Conservation (phyloP, 2,113 vertebrate species). For the Budorcas taxicolor region DNA sequence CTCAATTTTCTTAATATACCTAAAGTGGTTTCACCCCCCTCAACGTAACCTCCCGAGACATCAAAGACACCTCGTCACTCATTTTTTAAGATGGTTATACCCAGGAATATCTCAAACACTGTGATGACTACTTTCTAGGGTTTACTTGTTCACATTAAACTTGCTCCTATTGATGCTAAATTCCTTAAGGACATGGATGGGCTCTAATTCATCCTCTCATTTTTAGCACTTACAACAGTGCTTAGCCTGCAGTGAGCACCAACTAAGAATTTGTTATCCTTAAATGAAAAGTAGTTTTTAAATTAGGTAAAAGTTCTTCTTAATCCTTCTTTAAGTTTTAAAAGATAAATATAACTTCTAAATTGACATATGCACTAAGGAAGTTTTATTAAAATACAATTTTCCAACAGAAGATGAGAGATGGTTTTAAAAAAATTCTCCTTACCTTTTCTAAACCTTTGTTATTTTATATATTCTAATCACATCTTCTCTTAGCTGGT, state of each 20-base stretch:
- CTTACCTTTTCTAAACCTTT: background rate
- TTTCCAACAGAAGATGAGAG: background rate
- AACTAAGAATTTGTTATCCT: background rate
- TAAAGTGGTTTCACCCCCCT: background rate
- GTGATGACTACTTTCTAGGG: background rate
- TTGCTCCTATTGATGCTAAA: background rate
- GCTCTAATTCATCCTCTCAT: background rate
- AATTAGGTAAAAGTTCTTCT: background rate
- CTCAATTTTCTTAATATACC: background rate
- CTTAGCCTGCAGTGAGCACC: background rate
- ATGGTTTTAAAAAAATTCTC: background rate
- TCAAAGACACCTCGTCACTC: background rate
- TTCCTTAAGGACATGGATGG: background rate
- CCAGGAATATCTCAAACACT: background rate
- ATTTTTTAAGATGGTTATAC: background rate
- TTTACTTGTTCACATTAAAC: background rate
- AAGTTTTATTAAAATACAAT: constrained; percentile 14
- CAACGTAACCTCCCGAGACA: background rate
- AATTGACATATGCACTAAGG: background rate
- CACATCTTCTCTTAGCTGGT: background rate
- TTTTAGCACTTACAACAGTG: background rate
- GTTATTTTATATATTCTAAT: background rate
- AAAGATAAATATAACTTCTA: background rate
- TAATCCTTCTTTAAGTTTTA: background rate
- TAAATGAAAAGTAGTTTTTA: background rate